Conservation (phyloP, 92 coral and sea anemone species). For the Chrysogorgia sp. region DNA sequence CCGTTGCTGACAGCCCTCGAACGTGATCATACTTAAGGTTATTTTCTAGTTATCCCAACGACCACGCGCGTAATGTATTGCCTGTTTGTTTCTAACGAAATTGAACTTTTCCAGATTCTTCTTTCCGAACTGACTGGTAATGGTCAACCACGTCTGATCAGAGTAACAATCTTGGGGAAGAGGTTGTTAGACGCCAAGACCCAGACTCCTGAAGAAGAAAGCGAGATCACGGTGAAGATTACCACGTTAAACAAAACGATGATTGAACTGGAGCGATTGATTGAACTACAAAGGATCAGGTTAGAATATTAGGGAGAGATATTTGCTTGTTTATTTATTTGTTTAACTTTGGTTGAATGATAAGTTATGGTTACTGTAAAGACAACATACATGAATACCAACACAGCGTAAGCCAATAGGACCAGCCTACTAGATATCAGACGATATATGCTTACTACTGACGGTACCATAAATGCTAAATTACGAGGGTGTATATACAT, state of each 20-base stretch:
- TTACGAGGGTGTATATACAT: too few species aligned
- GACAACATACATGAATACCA: too few species aligned
- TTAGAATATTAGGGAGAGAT: background rate
- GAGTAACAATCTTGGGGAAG: conserved; percentile 24
- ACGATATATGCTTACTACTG: too few species aligned
- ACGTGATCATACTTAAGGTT: too few species aligned
- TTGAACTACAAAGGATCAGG: conserved; percentile 35
- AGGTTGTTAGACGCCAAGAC: conserved; percentile 1
- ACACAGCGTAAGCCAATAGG: too few species aligned
- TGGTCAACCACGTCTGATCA: conserved; percentile 26
- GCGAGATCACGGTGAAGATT: conserved; percentile 10
- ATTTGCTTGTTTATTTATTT: background rate
- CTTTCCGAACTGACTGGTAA: background rate
- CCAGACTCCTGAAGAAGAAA: conserved; percentile 31
- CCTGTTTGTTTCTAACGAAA: too few species aligned
- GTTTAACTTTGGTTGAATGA: background rate
- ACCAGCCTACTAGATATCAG: too few species aligned
- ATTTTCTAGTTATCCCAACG: background rate
- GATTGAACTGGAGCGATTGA: conserved; percentile 22
- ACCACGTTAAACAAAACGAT: conserved; percentile 18
- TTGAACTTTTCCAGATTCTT: background rate
- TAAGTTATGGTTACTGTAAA: too few species aligned
- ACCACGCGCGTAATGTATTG: too few species aligned
- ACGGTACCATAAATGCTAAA: too few species aligned
- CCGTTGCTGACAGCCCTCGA: too few species aligned